phyloP scores from a whole-genome alignment of 2,113 vertebrate genomes.

The Reinhardtius hippoglossoides region DNA sequence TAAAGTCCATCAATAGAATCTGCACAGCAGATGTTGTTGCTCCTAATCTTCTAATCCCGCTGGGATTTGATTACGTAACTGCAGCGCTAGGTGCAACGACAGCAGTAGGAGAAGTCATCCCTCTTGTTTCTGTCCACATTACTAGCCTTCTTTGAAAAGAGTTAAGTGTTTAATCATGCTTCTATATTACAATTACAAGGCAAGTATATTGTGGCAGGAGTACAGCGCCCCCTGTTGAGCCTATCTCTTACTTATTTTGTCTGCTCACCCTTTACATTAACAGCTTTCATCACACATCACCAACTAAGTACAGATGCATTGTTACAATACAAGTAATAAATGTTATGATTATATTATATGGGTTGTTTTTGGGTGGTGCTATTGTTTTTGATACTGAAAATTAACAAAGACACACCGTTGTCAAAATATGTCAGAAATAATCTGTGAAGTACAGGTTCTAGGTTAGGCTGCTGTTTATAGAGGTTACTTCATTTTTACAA shows the following conservation, averaged over 20 bases:
- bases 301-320: no score
- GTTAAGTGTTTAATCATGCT: neutral
- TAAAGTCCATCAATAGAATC: constrained; percentile 25
- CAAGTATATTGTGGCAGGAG: constrained; percentile 7
- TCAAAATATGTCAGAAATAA: no score
- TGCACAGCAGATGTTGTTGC: constrained; percentile 25
- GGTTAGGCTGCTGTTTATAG: constrained; percentile 8
- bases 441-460: neutral
- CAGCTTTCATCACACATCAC: no score
- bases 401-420: no score
- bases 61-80: constrained; percentile 59
- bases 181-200: neutral
- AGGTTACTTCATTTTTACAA: constrained; percentile 6
- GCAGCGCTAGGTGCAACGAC: neutral
- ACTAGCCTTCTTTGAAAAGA: constrained; percentile 8
- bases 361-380: no score
- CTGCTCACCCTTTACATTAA: no score
- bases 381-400: no score
- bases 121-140: neutral
- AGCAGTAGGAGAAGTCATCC: neutral
- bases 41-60: constrained; percentile 45
- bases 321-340: no score
- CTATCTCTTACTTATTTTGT: neutral
- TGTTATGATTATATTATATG: no score
- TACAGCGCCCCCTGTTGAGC: constrained; percentile 47